Evolutionary conservation across 64 coral and sea anemone species (phyloP).

Genomic region (Pocillopora verrucosa): DNA sequence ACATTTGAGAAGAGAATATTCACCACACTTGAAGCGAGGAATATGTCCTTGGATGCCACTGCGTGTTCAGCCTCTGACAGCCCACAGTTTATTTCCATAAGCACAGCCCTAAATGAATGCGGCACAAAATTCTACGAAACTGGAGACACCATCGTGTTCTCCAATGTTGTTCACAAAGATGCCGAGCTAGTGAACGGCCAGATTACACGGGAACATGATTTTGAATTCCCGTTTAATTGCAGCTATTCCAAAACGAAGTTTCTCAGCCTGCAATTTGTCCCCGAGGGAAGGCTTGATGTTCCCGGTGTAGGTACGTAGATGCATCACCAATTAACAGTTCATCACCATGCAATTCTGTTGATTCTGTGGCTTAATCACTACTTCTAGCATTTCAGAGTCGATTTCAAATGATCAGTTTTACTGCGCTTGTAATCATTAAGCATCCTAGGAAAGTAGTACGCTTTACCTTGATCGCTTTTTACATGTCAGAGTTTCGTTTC

Average conservation of each 20-base stretch:
- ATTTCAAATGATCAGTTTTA: too few species aligned
- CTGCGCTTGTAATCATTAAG: too few species aligned
- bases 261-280: neutral
- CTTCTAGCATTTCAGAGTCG: too few species aligned
- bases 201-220: slow-evolving; percentile 49
- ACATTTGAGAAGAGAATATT: slow-evolving; percentile 16
- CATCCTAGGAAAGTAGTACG: too few species aligned
- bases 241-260: slow-evolving; percentile 43
- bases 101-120: slow-evolving; percentile 51
- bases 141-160: slow-evolving; percentile 18
- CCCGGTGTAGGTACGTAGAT: neutral
- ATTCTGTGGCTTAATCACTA: too few species aligned
- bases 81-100: slow-evolving; percentile 31
- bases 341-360: too few species aligned
- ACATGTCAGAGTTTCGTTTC: too few species aligned
- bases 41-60: slow-evolving; percentile 27
- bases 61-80: slow-evolving; percentile 29
- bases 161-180: slow-evolving; percentile 40
- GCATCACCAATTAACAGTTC: neutral
- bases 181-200: neutral
- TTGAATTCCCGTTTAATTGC: slow-evolving; percentile 60
- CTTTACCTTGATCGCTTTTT: too few species aligned
- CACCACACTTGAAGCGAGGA: slow-evolving; percentile 25
- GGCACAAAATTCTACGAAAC: slow-evolving; percentile 52
- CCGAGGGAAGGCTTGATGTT: neutral